Evolutionary conservation across 2,113 vertebrate species (phyloP).

Genomic region (Amblyopsis rosae): DNA sequence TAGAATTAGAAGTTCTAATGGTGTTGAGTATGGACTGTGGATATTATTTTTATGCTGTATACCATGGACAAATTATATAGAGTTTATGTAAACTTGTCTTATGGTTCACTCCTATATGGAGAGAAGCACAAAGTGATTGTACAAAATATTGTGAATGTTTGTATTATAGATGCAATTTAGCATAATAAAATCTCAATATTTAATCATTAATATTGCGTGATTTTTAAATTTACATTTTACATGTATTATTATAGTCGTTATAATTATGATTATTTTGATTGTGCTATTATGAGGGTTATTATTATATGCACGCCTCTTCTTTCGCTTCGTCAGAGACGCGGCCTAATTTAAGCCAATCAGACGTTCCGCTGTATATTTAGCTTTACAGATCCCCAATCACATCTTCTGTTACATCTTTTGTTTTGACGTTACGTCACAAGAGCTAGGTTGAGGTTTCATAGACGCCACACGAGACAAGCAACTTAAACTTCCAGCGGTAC

Average conservation of each 20-base stretch:
- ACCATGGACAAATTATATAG: constrained; percentile 63
- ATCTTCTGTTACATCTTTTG: constrained; percentile 12
- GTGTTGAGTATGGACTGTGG: constrained; percentile 60
- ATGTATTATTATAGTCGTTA: neutral
- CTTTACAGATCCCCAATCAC: constrained; percentile 39
- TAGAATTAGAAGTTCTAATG: constrained; percentile 67
- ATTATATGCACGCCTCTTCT: neutral
- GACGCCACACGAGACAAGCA: neutral
- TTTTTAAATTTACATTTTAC: neutral
- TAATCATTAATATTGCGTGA: constrained; percentile 15
- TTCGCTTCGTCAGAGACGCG: neutral
- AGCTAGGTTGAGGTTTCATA: neutral
- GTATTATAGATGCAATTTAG: constrained; percentile 79
- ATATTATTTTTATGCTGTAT: constrained; percentile 73
- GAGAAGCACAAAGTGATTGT: constrained; percentile 78
- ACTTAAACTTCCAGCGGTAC: neutral
- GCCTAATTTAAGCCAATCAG: constrained; percentile 42
- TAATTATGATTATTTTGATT: neutral
- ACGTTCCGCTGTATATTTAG: neutral
- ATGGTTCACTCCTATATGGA: constrained; percentile 57
- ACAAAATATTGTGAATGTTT: constrained; percentile 79
- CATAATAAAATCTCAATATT: constrained; percentile 72
- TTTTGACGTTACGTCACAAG: constrained; percentile 15
- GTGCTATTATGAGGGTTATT: neutral
- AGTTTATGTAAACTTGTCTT: constrained; percentile 72